phyloP scores from a whole-genome alignment of 2,113 vertebrate genomes.

The Ciconia boyciana region DNA sequence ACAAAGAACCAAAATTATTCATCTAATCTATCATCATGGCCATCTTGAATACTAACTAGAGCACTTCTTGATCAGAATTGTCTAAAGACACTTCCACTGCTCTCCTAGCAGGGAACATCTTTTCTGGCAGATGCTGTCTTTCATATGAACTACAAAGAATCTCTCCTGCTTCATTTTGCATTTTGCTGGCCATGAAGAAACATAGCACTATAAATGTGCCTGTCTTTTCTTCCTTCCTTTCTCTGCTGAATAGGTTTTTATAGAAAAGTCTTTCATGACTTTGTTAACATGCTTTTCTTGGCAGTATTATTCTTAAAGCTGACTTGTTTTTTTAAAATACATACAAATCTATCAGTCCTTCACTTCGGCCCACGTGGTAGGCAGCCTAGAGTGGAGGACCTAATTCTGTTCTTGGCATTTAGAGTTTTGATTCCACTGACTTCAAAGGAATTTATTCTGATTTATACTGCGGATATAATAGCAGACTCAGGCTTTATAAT shows the following conservation, averaged over 20 bases:
- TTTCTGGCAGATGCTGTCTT: constrained; percentile 42
- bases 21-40: constrained; percentile 54
- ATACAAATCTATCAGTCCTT: background rate
- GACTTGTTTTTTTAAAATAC: background rate
- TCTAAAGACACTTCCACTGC: constrained; percentile 57
- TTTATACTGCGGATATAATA: background rate
- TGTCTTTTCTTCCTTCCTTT: background rate
- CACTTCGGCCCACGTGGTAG: background rate
- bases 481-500: background rate
- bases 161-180: background rate
- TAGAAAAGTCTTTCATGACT: background rate
- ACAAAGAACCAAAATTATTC: constrained; percentile 70
- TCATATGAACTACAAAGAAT: constrained; percentile 13
- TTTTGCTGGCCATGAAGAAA: constrained; percentile 23
- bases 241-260: background rate
- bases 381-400: background rate
- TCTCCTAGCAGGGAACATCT: constrained; percentile 23
- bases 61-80: constrained; percentile 65
- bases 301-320: background rate
- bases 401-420: background rate
- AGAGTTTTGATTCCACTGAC: background rate
- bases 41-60: constrained; percentile 63
- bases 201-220: background rate
- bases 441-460: background rate
- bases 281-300: background rate